A percentile compares a stretch with the other conserved stretches of the same genome.
These are phyloP conservation scores for Lota lota DNA, from an alignment of 2,113 vertebrate species.

Conservation along the genomic window DNA sequence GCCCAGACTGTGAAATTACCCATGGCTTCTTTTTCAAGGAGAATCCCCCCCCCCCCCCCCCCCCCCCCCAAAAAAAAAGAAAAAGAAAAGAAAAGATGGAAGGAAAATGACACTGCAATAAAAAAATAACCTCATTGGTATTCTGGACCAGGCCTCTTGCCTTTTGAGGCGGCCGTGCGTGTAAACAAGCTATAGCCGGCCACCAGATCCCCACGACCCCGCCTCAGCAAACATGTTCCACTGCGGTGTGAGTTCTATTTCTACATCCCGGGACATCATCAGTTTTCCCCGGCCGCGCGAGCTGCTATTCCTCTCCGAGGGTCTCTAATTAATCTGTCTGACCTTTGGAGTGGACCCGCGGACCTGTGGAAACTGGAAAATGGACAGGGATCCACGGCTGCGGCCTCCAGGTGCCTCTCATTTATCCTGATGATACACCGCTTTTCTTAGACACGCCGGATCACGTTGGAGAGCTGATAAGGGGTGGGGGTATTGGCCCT, in stretches of 20 bases:
- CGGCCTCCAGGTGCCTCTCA: slow-evolving; percentile 7
- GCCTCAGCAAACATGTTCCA: neutral
- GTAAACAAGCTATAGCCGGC: too few relatives aligned
- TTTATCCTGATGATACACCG: neutral
- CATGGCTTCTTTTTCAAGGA: too few relatives aligned
- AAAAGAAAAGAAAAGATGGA: too few relatives aligned
- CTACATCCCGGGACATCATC: slow-evolving; percentile 19
- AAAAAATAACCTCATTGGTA: too few relatives aligned
- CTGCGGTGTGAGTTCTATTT: slow-evolving; percentile 2
- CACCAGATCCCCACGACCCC: neutral
- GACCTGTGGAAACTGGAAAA: slow-evolving; percentile 3
- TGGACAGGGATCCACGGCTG: neutral
- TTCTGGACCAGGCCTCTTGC: too few relatives aligned
- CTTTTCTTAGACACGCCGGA: too few relatives aligned
- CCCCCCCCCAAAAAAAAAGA: too few relatives aligned
- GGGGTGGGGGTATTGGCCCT: too few relatives aligned
- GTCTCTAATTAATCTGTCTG: slow-evolving; percentile 28
- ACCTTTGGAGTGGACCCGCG: slow-evolving; percentile 29
- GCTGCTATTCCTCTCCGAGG: slow-evolving; percentile 1
- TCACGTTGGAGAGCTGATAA: too few relatives aligned
- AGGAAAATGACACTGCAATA: too few relatives aligned
- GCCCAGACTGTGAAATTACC: too few relatives aligned
- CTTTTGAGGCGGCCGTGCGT: too few relatives aligned
- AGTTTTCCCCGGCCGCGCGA: slow-evolving; percentile 9
- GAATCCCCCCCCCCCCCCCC: neutral